Evolutionary conservation across 2,797 vertebrate species (phyloP), one percentile per base, ranked within the genome.

Genomic region (Ctenochaetus hawaiiensis): DNA sequence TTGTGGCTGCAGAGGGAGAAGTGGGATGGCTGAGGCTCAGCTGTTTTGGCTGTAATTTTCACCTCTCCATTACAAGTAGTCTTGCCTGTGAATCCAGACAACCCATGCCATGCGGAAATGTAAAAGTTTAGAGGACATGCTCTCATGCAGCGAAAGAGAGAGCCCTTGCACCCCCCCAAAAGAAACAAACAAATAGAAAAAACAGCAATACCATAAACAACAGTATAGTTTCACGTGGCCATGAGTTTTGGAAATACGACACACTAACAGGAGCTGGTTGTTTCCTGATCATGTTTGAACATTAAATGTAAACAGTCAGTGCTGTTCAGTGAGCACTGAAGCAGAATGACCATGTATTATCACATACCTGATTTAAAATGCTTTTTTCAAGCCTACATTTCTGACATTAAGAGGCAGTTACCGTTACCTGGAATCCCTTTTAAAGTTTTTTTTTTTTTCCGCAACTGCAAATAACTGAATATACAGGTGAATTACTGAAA

Each of bases 1-100:
- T 65, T 37, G 69, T 54, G 59, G 76, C 44, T 52, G 60, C 72
- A 65, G 49, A 77, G 53, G 72, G 59, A 14, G 54, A 57, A 52
- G 66, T 56, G 44, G 63, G 43, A 56, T 77, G 72, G 78, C 65
- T 69, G 74, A 65, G 83, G 73, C 74, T 87, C 62, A 76, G 77
- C 79, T 85, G 73, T 73, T 88, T 79, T 75, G 71, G 59, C 34
- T 22, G 0, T 59, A 60, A 57, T 74, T 74, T 81, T 64, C 59
- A 64, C 64, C 68, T 58, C 34, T 70, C 67, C 45, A 72, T 84
- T 71, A 71, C 64, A 57, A 62, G 61, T 13, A 8, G 58, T 30
- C 34, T 75, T 54, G 59, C 56, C 58, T 69, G 34, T 65, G 57
- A 69, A 34, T 61, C 58, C 49, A 44, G 65, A 58, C 18, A 57